Evolutionary conservation across 2,888 invertebrate species (phyloP).

Genomic region (Eurytoma californica): DNA sequence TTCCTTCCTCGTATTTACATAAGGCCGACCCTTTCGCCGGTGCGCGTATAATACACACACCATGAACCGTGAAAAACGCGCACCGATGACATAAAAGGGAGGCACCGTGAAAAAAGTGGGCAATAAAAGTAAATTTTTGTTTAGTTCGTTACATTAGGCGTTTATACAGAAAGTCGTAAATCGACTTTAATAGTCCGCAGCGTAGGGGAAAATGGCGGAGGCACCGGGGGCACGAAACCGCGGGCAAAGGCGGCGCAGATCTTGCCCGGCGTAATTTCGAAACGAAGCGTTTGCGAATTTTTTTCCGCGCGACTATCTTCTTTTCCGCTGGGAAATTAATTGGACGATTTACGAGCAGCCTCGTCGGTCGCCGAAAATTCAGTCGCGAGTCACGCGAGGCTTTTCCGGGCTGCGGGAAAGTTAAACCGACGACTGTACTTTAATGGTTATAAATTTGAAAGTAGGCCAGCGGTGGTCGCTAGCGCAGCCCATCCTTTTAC

Average conservation of each 20-base stretch:
- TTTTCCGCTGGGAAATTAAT: conserved; percentile 26
- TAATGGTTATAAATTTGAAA: conserved; percentile 35
- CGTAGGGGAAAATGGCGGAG: background rate
- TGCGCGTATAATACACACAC: background rate
- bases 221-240: background rate
- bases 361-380: background rate
- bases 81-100: background rate
- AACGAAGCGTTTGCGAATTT: background rate
- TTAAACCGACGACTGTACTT: conserved; percentile 15
- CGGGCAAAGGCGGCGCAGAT: too few relatives aligned
- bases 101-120: conserved; percentile 3
- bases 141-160: conserved; percentile 46
- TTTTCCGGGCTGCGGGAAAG: conserved; percentile 6
- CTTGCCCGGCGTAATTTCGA: background rate
- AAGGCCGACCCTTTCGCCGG: conserved; percentile 28
- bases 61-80: background rate
- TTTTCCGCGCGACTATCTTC: background rate
- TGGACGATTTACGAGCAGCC: conserved; percentile 31
- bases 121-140: conserved; percentile 50
- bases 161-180: conserved; percentile 42
- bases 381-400: background rate
- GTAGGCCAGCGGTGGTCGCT: conserved; percentile 35
- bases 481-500: conserved; percentile 37
- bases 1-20: conserved; percentile 36
- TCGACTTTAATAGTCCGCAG: conserved; percentile 30